Evolutionary conservation across 2,888 invertebrate species (phyloP).

Genomic region (Lamproptera curius): DNA sequence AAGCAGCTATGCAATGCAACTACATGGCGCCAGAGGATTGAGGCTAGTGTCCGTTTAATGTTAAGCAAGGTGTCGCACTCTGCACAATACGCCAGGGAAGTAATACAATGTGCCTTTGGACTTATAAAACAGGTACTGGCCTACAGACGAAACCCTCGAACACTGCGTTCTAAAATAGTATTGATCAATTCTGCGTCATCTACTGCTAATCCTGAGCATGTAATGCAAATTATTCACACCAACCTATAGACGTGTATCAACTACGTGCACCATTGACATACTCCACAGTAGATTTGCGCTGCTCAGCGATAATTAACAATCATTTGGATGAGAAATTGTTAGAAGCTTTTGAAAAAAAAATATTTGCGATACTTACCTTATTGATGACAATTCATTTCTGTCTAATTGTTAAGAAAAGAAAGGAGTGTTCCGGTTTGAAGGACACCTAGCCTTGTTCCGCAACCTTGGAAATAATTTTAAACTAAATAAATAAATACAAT

Average conservation of each 20-base stretch:
- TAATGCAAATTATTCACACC: not conserved
- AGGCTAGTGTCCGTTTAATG: not conserved
- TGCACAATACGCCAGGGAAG: not conserved
- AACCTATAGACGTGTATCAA: not conserved
- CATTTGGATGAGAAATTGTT: not conserved
- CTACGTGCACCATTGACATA: not conserved
- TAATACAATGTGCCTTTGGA: not conserved
- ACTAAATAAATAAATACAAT: no score
- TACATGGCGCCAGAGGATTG: not conserved
- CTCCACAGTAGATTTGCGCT: not conserved
- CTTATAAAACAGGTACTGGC: not conserved
- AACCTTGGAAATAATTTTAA: no score
- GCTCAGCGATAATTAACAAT: not conserved
- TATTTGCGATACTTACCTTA: not conserved
- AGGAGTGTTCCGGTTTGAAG: no score
- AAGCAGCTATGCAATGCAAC: not conserved
- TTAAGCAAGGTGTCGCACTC: not conserved
- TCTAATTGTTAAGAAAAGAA: no score
- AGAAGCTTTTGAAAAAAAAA: no score
- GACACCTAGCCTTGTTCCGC: not conserved
- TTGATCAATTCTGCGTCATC: conserved; percentile 14
- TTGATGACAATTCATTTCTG: not conserved
- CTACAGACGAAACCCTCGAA: not conserved
- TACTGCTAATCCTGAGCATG: not conserved
- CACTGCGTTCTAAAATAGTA: conserved; percentile 24